These are phyloP conservation scores for Ctena decussata DNA, from an alignment of 2,888 invertebrate species.

Conservation along the genomic window DNA sequence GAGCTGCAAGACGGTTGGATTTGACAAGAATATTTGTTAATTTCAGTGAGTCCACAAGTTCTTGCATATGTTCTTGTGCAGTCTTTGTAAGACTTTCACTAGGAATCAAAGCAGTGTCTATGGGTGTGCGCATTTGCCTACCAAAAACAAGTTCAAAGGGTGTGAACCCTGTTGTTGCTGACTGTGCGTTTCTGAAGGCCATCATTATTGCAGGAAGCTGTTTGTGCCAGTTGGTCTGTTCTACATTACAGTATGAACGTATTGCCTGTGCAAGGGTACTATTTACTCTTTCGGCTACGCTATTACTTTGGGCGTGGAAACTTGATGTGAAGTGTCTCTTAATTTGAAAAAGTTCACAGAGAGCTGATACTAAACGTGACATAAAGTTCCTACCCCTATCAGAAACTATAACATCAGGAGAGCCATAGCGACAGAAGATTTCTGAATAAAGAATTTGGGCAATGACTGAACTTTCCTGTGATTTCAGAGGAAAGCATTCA, in stretches of 20 bases:
- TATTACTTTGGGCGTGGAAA: too few relatives aligned
- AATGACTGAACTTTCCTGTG: slow-evolving; percentile 52
- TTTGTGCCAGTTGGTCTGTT: slow-evolving; percentile 53
- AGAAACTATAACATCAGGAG: slow-evolving; percentile 45
- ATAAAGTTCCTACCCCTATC: slow-evolving; percentile 61
- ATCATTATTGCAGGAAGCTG: slow-evolving; percentile 51
- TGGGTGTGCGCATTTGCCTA: slow-evolving; percentile 25
- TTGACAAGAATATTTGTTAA: slow-evolving; percentile 23
- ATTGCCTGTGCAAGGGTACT: slow-evolving; percentile 50
- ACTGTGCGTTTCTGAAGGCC: slow-evolving; percentile 52
- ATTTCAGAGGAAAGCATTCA: slow-evolving; percentile 23
- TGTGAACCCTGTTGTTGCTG: slow-evolving; percentile 41
- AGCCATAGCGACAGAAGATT: slow-evolving; percentile 64
- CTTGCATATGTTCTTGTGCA: slow-evolving; percentile 29
- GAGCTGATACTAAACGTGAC: slow-evolving; percentile 57
- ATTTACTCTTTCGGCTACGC: slow-evolving; percentile 52
- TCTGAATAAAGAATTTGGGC: slow-evolving; percentile 53
- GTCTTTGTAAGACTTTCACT: not conserved
- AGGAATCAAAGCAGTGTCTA: slow-evolving; percentile 35
- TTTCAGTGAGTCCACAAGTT: slow-evolving; percentile 2
- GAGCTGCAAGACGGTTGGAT: slow-evolving; percentile 12
- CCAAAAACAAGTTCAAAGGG: slow-evolving; percentile 41
- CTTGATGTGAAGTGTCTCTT: slow-evolving; percentile 56
- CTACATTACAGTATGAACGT: slow-evolving; percentile 43
- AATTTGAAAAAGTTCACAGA: slow-evolving; percentile 61